phyloP scores from a whole-genome alignment of 2,888 invertebrate species.

The Tuberolachnus salignus region DNA sequence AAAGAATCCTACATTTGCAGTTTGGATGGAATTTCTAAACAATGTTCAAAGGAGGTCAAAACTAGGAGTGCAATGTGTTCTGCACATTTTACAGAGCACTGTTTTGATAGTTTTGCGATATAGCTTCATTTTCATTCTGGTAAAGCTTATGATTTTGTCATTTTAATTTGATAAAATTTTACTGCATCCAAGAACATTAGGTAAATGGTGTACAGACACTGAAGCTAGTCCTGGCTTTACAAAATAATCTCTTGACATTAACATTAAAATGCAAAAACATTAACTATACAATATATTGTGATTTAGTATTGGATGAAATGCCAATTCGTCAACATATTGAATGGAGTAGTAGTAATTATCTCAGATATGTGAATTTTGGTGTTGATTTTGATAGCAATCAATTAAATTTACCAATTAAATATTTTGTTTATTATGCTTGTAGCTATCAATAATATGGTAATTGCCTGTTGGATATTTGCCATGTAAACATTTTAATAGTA shows the following conservation, averaged over 20 bases:
- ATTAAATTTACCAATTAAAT: conserved; percentile 23
- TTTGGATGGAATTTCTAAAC: conserved; percentile 15
- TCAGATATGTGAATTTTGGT: conserved; percentile 14
- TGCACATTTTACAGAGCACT: conserved; percentile 11
- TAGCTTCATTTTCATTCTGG: conserved; percentile 50
- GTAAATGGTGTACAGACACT: conserved; percentile 49
- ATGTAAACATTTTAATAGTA: conserved; percentile 20
- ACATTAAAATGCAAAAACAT: conserved; percentile 13
- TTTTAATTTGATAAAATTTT: conserved; percentile 18
- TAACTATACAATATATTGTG: neutral
- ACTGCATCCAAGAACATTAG: conserved; percentile 31
- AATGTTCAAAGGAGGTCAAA: conserved; percentile 12
- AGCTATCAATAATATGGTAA: conserved; percentile 35
- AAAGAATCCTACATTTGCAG: neutral
- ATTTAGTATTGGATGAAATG: conserved; percentile 33
- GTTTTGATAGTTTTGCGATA: conserved; percentile 32
- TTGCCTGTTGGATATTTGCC: conserved; percentile 31
- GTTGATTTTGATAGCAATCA: conserved; percentile 1
- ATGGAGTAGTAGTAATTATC: conserved; percentile 57
- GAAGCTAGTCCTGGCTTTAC: conserved; percentile 34
- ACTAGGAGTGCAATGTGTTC: neutral
- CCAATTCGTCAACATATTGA: conserved; percentile 25
- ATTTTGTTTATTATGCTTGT: conserved; percentile 38
- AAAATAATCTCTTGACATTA: conserved; percentile 9
- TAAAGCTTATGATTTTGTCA: conserved; percentile 47